Base-by-base conservation (phyloP, 2,888 invertebrate genomes). In the Scelioninae gen. 2 region DNA sequence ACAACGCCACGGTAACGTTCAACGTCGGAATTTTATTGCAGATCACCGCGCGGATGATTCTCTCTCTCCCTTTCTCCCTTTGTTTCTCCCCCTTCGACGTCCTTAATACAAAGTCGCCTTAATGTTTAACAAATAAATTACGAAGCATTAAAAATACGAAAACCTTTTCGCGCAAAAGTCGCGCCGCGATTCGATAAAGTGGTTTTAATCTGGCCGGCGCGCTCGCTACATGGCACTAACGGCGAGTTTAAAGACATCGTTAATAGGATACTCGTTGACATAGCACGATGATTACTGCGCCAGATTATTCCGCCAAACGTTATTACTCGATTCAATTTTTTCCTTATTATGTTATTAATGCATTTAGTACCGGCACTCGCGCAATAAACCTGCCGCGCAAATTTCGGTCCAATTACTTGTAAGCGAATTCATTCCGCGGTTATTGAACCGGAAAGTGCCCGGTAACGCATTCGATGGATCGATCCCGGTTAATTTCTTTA, bases 101-200 rank as follows among this genome's bases (percentile, higher is more conserved):
- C n/a, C 39, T 61, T 60, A 48, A 39, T 61, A 50, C 41, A 52
- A 52, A 61, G 31, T 61, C 46, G 31, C 13, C 3, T 39, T 43
- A 50, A 55, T 50, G 50, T 39, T 46, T 50, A 28, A 68, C 50
- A 58, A 50, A 57, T 68, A 68, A 68, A 68, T 58, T 33, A 68
- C 31, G 43, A 58, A 57, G 11, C 33, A 31, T 43, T 58, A 50
- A 43, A 52, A 57, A 39, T 18, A 19, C 31, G 11, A 33, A 48
- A 15, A 57, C 50, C 33, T 52, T 68, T 33, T n/a, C 28, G 15
- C 22, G 28, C 13, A 15, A 28, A 45, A 22, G 15, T 28, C 10
- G 28, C 15, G 46, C 3, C 28, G 28, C 53, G 45, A 46, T 43
- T 35, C 43, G 33, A 43, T 64, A 64, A 53, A 55, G 46, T 55